Percentiles rank a stretch among this genome's conserved stretches.
Evolutionary conservation across 1,140 invertebrate species (phyloP).

Genomic region (Dreissena polymorpha): DNA sequence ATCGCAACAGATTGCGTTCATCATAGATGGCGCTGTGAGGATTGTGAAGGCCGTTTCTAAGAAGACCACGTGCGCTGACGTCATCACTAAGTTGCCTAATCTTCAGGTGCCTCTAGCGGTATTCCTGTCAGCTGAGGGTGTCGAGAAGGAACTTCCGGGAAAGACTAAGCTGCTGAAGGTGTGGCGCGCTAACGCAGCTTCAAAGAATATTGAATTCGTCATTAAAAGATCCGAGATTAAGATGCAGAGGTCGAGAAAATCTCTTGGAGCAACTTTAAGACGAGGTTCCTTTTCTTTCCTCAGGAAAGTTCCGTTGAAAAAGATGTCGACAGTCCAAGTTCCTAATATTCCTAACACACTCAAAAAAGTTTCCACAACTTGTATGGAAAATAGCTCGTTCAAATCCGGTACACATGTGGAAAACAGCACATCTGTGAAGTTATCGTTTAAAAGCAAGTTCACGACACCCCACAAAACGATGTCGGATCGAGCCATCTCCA

Average conservation of each 20-base stretch:
- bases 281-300: neutral
- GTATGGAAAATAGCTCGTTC: neutral
- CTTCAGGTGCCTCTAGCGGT: conserved; percentile 26
- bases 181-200: conserved; percentile 21
- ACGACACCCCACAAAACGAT: neutral
- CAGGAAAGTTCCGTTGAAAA: neutral
- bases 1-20: conserved; percentile 42
- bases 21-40: conserved; percentile 14
- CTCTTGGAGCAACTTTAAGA: neutral
- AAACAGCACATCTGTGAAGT: neutral
- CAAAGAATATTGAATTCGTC: conserved; percentile 35
- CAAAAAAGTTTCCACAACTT: neutral
- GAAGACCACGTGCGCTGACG: conserved; percentile 46
- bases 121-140: conserved; percentile 35
- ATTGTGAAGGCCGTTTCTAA: conserved; percentile 40
- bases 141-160: conserved; percentile 38
- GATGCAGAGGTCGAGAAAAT: neutral
- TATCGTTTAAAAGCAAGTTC: conserved; percentile 34
- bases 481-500: conserved; percentile 14
- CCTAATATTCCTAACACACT: neutral
- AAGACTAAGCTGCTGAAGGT: conserved; percentile 47
- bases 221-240: conserved; percentile 15
- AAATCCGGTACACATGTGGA: neutral
- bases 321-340: neutral
- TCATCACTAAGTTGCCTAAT: conserved; percentile 46